Base-by-base conservation (phyloP, 2,888 invertebrate genomes). In the Zaprionus bogoriensis region DNA sequence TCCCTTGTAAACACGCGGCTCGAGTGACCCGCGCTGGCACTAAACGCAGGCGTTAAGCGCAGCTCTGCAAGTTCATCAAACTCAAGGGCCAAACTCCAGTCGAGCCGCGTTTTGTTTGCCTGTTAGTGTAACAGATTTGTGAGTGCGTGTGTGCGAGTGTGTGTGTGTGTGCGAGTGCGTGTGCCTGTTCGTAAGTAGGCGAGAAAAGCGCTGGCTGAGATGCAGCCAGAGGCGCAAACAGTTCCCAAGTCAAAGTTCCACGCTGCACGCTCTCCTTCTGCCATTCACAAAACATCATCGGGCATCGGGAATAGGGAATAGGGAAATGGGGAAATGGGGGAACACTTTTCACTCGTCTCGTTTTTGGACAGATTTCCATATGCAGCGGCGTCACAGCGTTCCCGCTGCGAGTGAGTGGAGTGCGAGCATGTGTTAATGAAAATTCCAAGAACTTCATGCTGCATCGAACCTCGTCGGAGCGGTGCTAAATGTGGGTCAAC, bases 401-500 rank as follows among this genome's bases (percentile, higher is more conserved):
- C 5, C 27, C 50, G 17, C 32, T 6, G 17, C 23, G 62, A n/a
- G n/a, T n/a, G 17, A 17, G 23, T 12, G 27, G 61, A 12, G 27
- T 45, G 39, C 45, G 32, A 45, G 48, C 23, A 22, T 82, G 82
- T 86, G 82, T 84, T 83, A 83, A 83, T 83, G 82, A 83, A 86
- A 86, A 86, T 83, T 83, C 82, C 84, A 54, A 77, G 82, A 83
- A 83, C 50, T 69, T 65, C 73, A 73, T 72, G 70, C 73, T 57
- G 66, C 50, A 65, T 45, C 46, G 42, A 55, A 54, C 53, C 44
- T 39, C 42, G n/a, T 42, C 42, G 32, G 53, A 62, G 39, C 62
- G 50, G 55, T 57, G 61, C 68, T 59, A 73, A 76, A 82, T 83
- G 80, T 85, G 80, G 81, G 81, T 82, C 81, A 82, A 86, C 81